Evolutionary conservation across 2,888 invertebrate species (phyloP).

Genomic region (Tetrapedia diversipes): DNA sequence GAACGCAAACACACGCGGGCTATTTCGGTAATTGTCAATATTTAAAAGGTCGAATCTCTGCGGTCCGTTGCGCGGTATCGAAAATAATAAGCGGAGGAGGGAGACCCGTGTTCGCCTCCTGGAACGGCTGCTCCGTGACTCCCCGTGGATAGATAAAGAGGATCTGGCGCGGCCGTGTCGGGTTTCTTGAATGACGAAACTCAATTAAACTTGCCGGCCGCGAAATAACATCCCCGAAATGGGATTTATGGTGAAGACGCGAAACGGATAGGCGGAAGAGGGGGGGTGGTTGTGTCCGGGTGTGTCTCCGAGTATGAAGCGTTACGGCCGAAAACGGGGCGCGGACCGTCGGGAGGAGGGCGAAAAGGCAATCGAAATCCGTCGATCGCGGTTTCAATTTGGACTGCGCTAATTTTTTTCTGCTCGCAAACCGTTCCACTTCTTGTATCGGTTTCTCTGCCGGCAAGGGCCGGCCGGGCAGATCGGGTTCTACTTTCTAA

Average conservation of each 20-base stretch:
- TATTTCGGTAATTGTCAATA: slow-evolving; percentile 51
- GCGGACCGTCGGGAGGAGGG: background rate
- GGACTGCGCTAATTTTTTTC: slow-evolving; percentile 42
- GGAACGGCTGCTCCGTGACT: background rate
- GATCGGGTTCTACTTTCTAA: slow-evolving; percentile 66
- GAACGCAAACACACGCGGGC: slow-evolving; percentile 21
- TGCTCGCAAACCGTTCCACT: slow-evolving; percentile 47
- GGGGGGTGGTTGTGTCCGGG: background rate
- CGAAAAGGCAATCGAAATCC: slow-evolving; percentile 26
- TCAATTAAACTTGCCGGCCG: slow-evolving; percentile 40
- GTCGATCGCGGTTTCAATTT: slow-evolving; percentile 48
- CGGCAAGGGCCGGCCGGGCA: slow-evolving; percentile 38
- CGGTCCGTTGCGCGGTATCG: slow-evolving; percentile 35
- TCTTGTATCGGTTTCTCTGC: slow-evolving; percentile 61
- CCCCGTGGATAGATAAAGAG: background rate
- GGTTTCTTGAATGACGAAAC: slow-evolving; percentile 32
- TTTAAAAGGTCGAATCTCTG: slow-evolving; percentile 25
- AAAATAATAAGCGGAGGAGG: slow-evolving; percentile 46
- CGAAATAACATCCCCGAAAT: slow-evolving; percentile 29
- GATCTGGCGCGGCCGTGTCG: background rate
- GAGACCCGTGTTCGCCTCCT: background rate
- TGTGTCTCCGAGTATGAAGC: background rate
- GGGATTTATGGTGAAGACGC: slow-evolving; percentile 39
- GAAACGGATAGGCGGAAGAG: slow-evolving; percentile 30
- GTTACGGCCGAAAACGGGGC: slow-evolving; percentile 10